Conservation (phyloP, 2,888 invertebrate species). For the Chymomyza amoena region DNA sequence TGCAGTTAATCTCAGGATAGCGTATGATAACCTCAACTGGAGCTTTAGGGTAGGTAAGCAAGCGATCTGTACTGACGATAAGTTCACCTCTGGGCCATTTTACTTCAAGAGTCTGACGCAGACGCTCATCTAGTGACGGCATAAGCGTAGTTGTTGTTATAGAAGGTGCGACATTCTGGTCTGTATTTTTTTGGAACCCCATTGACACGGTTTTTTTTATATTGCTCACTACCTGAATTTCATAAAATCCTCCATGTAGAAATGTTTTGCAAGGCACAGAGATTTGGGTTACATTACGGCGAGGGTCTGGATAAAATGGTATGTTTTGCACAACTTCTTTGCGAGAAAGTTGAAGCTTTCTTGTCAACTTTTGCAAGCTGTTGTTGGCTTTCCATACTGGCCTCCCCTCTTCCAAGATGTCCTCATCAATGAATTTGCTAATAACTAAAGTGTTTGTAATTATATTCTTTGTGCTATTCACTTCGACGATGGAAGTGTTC, state of each 20-base stretch:
- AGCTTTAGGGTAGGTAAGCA: conserved; percentile 88
- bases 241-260: conserved; percentile 73
- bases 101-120: conserved; percentile 83
- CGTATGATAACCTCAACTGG: conserved; percentile 87
- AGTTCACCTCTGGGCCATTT: conserved; percentile 89
- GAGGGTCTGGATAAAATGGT: conserved; percentile 75
- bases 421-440: conserved; percentile 76
- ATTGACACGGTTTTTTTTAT: conserved; percentile 55
- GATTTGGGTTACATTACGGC: conserved; percentile 75
- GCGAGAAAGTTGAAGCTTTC: conserved; percentile 62
- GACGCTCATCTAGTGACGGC: conserved; percentile 73
- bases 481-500: conserved; percentile 40
- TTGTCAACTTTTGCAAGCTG: conserved; percentile 17
- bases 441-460: conserved; percentile 77
- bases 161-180: conserved; percentile 18
- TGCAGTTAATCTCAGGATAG: conserved; percentile 86
- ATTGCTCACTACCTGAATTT: conserved; percentile 75
- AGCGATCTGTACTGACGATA: conserved; percentile 86
- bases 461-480: conserved; percentile 56
- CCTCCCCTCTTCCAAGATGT: conserved; percentile 62
- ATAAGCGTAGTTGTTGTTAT: conserved; percentile 68
- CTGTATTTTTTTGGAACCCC: conserved; percentile 18
- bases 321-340: conserved; percentile 76
- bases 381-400: conserved; percentile 55
- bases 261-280: conserved; percentile 77